A percentile compares a stretch with the other conserved stretches of the same genome.
phyloP scores from a whole-genome alignment of 2,888 invertebrate genomes.

The Agapostemon virescens region DNA sequence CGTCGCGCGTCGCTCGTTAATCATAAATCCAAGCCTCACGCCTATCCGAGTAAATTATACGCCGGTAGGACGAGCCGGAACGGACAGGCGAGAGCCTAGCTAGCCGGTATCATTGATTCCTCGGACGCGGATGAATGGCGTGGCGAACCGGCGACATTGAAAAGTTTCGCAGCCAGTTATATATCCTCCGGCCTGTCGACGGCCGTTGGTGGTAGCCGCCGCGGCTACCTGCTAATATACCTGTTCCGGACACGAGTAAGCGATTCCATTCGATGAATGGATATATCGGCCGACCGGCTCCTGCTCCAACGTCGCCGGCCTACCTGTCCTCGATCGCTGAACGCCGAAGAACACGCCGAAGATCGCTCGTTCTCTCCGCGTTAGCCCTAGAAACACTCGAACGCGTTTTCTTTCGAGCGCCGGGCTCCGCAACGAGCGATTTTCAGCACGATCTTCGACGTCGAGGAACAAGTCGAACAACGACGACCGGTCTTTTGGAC shows the following conservation, averaged over 20 bases:
- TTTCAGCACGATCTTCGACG: no score
- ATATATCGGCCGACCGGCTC: slow-evolving; percentile 42
- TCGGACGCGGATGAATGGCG: slow-evolving; percentile 43
- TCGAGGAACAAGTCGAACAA: no score
- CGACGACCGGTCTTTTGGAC: no score
- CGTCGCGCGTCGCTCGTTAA: slow-evolving; percentile 56
- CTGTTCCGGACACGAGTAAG: slow-evolving; percentile 45
- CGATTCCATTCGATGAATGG: slow-evolving; percentile 58
- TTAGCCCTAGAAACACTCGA: background rate
- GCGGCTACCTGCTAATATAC: slow-evolving; percentile 54
- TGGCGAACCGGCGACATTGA: slow-evolving; percentile 61
- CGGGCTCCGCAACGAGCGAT: no score
- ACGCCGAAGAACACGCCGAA: background rate
- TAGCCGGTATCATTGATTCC: slow-evolving; percentile 57
- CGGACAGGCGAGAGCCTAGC: slow-evolving; percentile 27
- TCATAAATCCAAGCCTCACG: slow-evolving; percentile 57
- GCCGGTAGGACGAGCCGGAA: slow-evolving; percentile 42
- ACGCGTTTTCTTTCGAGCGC: background rate
- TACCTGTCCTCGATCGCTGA: background rate
- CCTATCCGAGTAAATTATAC: slow-evolving; percentile 60
- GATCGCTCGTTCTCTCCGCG: no score
- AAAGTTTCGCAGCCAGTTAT: slow-evolving; percentile 55
- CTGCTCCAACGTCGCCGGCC: background rate
- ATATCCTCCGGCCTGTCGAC: slow-evolving; percentile 52
- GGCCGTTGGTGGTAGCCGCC: slow-evolving; percentile 32